Evolutionary conservation across 2,113 vertebrate genomes (phyloP), one percentile per base, ranked within the genome.

Genomic region (Limnothrissa miodon): DNA sequence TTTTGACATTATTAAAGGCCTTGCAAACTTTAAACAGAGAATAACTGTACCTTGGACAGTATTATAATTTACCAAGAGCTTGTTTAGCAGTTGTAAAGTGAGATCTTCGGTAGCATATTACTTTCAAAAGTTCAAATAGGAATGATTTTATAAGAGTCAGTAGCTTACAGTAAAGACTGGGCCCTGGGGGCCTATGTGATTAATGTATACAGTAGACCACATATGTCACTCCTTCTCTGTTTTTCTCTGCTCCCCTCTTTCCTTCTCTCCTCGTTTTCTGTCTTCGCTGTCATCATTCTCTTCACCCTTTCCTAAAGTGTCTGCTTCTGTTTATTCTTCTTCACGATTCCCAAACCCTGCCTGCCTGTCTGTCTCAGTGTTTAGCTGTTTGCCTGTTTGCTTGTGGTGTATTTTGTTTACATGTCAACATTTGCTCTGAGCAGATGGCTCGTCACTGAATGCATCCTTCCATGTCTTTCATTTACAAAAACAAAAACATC

Each of bases 301-400:
- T 5, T 74, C 29, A 17, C 33, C 29, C 66, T 74, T 74, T 74
- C 29, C 33, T 11, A 70, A 70, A 13, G 62, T 29, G 13, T n/a
- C 59, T 62, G 29, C 33, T 36, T 17, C 29, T 33, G 33, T 33
- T 74, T 36, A 74, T 36, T 11, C 66, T 74, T 74, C 66, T 11
- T 74, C 29, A 74, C 19, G 66, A 36, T 74, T 36, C 29, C 33
- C 29, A 74, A 10, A 74, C 8, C 66, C 36, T 36, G 33, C 29
- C 4, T 17, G 66, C 66, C 36, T 29, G 29, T 36, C 36, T 36
- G 66, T 17, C 29, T 74, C 66, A 17, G 17, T 74, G 13, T 39
- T 74, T 74, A 74, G 66, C 36, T 74, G 66, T 74, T 74, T 74
- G 33, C 29, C n/a, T 74, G 66, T 74, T 29, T 74, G 10, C 36